Percentiles rank a stretch among this genome's conserved stretches.
Evolutionary conservation across 1,140 invertebrate species (phyloP).

Genomic region (Uloborus diversus): DNA sequence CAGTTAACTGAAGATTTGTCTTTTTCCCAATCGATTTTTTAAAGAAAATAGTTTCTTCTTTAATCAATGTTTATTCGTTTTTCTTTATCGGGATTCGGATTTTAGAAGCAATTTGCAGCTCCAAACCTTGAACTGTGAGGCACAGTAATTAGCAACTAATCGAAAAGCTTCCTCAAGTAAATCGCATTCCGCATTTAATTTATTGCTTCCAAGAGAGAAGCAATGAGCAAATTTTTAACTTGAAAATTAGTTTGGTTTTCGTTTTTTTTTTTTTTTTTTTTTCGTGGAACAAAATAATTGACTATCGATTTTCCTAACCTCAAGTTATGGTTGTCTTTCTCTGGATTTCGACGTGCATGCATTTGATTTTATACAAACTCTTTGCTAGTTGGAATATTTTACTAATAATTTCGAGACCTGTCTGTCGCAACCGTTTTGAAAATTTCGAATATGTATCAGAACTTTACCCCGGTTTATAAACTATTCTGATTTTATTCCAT

Average conservation of each 20-base stretch:
- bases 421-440: no score
- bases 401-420: no score
- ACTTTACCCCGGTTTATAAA: no score
- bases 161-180: slow-evolving; percentile 30
- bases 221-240: slow-evolving; percentile 44
- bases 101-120: not conserved
- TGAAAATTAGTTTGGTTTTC: slow-evolving; percentile 37
- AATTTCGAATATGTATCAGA: no score
- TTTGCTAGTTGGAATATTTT: no score
- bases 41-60: not conserved
- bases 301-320: slow-evolving; percentile 32
- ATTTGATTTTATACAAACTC: not conserved
- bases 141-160: slow-evolving; percentile 40
- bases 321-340: not conserved
- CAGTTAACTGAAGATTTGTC: no score
- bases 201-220: slow-evolving; percentile 28
- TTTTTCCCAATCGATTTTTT: no score
- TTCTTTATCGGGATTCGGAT: not conserved
- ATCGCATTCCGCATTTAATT: slow-evolving; percentile 48
- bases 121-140: not conserved
- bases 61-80: not conserved
- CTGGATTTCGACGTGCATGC: not conserved
- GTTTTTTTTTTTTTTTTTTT: not conserved
- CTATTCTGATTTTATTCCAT: no score
- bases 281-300: slow-evolving; percentile 28